Evolutionary conservation across 2,113 vertebrate species (phyloP), one percentile per base, ranked within the genome.

Genomic region (Pithys albifrons): DNA sequence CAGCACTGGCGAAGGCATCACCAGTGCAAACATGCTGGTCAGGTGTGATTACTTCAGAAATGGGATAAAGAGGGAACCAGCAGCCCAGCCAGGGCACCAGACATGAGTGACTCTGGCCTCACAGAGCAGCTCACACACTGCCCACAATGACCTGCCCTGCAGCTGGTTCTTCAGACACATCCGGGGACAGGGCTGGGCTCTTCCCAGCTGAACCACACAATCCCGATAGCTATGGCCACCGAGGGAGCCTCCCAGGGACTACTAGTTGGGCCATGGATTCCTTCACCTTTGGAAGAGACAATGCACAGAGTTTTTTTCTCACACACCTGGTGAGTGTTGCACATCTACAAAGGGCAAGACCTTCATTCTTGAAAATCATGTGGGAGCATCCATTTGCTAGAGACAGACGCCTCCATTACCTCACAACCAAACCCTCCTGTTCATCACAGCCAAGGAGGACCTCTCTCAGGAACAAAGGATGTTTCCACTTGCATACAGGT

Each of bases 151-250:
- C 23, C 33, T 66, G 72, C 92, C 76, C 79, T 37, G 72, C 5
- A 0, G 85, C 54, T 27, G 49, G 1, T 6, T 61, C 37, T 25
- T 19, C 78, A 46, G 78, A 51, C 67, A 19, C 65, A 41, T 41
- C 18, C 0, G 28, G 29, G 81, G 55, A 46, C 14, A 1, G 41
- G 55, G 23, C 52, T 28, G 35, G 25, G 78, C 55, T 39, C 49
- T 5, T 41, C 69, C 11, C 23, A 1, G 18, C 39, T 54, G 46
- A 91, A 5, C 62, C 0, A 0, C 62, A 25, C 1, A 0, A 31
- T 22, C 22, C 67, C 37, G 9, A 1, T 19, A 1, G 1, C 58
- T 28, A n/a, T 0, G 0, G 29, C 23, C 2, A 0, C 25, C 2
- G 0, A 35, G 22, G 43, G 24, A 57, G 49, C 14, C 64, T 51